Evolutionary conservation across 2,888 invertebrate genomes (phyloP).

Genomic region (Isotomurus palustris): DNA sequence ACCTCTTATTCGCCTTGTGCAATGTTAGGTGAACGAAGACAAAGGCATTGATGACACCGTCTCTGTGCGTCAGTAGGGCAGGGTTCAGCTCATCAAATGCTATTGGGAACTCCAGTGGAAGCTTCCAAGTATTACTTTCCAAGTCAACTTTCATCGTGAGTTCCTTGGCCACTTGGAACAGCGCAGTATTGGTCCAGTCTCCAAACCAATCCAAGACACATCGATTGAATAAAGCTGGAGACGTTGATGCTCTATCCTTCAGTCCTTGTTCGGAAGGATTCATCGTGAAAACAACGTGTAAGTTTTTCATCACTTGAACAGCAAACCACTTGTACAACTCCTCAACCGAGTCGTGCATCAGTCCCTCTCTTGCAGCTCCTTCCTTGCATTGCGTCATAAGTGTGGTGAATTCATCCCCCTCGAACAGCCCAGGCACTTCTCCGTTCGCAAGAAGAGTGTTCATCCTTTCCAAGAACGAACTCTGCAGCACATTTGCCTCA

Average conservation of each 20-base stretch:
- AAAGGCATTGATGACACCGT: conserved; percentile 97
- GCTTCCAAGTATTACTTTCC: conserved; percentile 74
- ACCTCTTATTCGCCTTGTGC: conserved; percentile 85
- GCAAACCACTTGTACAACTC: conserved; percentile 99
- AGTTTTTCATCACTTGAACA: conserved; percentile 95
- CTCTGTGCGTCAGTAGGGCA: conserved; percentile 74
- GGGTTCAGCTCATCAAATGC: conserved; percentile 70
- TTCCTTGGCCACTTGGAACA: conserved; percentile 77
- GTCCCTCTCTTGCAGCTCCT: conserved; percentile 93
- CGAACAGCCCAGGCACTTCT: conserved; percentile 91
- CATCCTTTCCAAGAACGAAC: conserved; percentile 97
- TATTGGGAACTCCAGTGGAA: conserved; percentile 86
- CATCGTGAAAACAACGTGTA: conserved; percentile 99
- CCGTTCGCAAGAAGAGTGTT: conserved; percentile 98
- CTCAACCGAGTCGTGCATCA: conserved; percentile 97
- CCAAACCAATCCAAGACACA: conserved; percentile 99
- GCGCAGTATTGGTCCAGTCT: conserved; percentile 95
- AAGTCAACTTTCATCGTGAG: conserved; percentile 94
- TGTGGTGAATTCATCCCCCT: conserved; percentile 96
- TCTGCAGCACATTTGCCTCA: conserved; percentile 97
- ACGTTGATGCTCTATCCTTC: conserved; percentile 97
- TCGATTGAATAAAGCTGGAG: conserved; percentile 97
- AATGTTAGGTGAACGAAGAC: conserved; percentile 98
- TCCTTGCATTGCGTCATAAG: conserved; percentile 99
- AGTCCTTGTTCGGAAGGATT: conserved; percentile 98